Percentiles rank a stretch among this genome's conserved stretches.
Evolutionary conservation across 2,113 vertebrate species (phyloP).

Genomic region (Numida meleagris): DNA sequence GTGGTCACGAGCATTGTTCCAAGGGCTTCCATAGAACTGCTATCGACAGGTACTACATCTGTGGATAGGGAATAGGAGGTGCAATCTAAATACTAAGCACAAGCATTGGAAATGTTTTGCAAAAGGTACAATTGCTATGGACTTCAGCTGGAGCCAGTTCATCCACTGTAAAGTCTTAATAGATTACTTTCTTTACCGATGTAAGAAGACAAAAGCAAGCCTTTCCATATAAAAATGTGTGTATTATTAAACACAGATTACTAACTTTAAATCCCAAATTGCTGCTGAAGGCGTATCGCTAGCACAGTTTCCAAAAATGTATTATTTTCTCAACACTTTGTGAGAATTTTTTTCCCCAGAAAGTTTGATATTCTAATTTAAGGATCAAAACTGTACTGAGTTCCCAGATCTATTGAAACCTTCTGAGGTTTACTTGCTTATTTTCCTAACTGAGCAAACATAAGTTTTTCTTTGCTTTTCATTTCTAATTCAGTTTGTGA

Average conservation of each 20-base stretch:
- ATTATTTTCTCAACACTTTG: not conserved
- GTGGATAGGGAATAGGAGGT: not conserved
- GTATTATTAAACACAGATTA: slow-evolving; percentile 13
- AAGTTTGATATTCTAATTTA: not conserved
- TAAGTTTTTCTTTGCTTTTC: not conserved
- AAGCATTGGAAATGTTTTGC: not conserved
- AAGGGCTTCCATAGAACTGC: not conserved
- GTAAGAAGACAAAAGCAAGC: not conserved
- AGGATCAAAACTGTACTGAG: not conserved
- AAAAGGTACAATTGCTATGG: not conserved
- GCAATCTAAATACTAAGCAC: not conserved
- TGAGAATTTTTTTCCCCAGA: not conserved
- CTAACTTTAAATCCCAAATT: not conserved
- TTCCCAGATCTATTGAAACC: not conserved
- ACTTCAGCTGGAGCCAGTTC: not conserved
- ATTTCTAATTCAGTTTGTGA: not conserved
- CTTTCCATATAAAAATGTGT: not conserved
- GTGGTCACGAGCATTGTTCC: not conserved
- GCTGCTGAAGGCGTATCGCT: not conserved
- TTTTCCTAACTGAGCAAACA: not conserved
- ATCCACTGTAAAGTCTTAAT: not conserved
- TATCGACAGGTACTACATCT: not conserved
- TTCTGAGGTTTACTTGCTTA: not conserved
- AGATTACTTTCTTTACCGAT: not conserved
- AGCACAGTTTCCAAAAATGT: not conserved